These are phyloP conservation scores for Lindbergichthys nudifrons DNA, from an alignment of 2,797 vertebrate genomes.

Conservation along the genomic window DNA sequence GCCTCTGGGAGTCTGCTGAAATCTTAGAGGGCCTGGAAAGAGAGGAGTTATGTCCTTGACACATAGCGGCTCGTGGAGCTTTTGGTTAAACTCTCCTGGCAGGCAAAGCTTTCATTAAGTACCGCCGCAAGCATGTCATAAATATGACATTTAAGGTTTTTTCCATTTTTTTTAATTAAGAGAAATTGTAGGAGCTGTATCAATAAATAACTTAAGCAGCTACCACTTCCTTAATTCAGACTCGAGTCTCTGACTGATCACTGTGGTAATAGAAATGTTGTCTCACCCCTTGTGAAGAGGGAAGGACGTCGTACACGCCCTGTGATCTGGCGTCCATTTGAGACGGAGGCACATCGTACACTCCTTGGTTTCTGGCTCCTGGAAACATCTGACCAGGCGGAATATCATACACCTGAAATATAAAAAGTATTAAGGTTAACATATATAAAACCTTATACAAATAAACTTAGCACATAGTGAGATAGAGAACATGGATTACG, in stretches of 20 bases:
- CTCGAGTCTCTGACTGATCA: slow-evolving; percentile 26
- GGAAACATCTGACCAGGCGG: slow-evolving; percentile 86
- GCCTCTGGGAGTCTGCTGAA: slow-evolving; percentile 62
- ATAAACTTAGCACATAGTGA: no score
- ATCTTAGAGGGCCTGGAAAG: slow-evolving; percentile 70
- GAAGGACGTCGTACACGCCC: slow-evolving; percentile 85
- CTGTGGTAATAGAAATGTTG: slow-evolving; percentile 13
- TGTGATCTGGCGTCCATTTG: slow-evolving; percentile 75
- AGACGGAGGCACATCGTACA: slow-evolving; percentile 83
- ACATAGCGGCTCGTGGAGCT: slow-evolving; percentile 54
- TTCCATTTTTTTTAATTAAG: slow-evolving; percentile 70
- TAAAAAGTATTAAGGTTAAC: slow-evolving; percentile 13
- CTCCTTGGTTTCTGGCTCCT: slow-evolving; percentile 82
- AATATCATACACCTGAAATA: slow-evolving; percentile 92
- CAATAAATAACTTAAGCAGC: slow-evolving; percentile 42
- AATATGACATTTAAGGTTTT: slow-evolving; percentile 65
- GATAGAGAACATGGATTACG: no score
- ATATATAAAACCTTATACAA: no score
- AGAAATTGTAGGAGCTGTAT: slow-evolving; percentile 59
- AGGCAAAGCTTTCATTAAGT: slow-evolving; percentile 73
- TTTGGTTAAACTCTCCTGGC: slow-evolving; percentile 72
- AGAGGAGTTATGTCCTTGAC: slow-evolving; percentile 69
- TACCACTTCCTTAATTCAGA: slow-evolving; percentile 42
- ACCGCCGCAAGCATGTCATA: slow-evolving; percentile 65
- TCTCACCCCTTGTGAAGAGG: slow-evolving; percentile 89